Evolutionary conservation across 2,797 vertebrate species (phyloP), one percentile per base, ranked within the genome.

Genomic region (Hylomyscus alleni): DNA sequence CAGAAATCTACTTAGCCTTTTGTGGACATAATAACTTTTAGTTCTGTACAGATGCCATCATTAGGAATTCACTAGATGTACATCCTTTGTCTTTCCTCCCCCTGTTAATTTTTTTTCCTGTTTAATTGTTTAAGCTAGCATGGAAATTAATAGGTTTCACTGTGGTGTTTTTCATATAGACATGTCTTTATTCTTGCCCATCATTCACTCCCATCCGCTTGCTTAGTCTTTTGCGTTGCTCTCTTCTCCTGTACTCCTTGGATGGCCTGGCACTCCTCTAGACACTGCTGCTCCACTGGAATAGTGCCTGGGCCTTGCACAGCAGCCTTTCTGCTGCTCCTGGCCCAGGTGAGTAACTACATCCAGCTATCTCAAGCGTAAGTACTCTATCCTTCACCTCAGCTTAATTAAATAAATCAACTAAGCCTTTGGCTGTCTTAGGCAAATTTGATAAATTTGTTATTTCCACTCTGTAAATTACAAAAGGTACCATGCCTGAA

Each of bases 381-480:
- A 31, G 37, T 65, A 56, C 65, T 91, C 22, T 44, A 4, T 31
- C 37, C 14, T 58, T 20, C 50, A 67, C 65, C 88, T 29, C 20
- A 75, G 7, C 50, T 85, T 78, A 80, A 78, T 84, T 73, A 78
- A 82, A 80, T 67, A 93, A 69, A 73, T 44, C 50, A 65, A 4
- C 37, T 72, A 47, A 91, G 20, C 0, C 67, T 75, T 72, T 12
- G 19, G 31, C 94, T 91, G 31, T 50, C 77, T 90, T 84, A 85
- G 20, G n/a, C 52, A 89, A 90, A 56, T 69, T 67, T 90, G 62
- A 89, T 92, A 91, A 72, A 60, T 78, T 44, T 47, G 77, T n/a
- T 29, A 31, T 69, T 95, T 94, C 72, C 11, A 40, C 60, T 90
- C 69, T 85, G 26, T 67, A 93, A 90, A 76, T n/a, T 73, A 58